These are phyloP conservation scores for Zootoca vivipara DNA, from an alignment of 2,113 vertebrate species.

Conservation along the genomic window DNA sequence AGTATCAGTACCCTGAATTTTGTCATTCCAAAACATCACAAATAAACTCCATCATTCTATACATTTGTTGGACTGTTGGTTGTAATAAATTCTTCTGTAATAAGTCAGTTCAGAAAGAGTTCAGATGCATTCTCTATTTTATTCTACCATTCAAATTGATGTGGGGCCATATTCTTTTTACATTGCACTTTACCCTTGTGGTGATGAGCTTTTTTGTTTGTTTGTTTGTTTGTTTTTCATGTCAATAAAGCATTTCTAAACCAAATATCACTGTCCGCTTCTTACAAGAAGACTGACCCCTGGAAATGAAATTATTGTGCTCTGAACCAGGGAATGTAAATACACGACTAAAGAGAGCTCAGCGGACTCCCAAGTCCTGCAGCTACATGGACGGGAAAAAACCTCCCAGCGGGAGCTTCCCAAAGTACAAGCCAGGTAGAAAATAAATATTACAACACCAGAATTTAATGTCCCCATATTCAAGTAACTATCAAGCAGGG, in stretches of 20 bases:
- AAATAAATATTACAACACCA: not conserved
- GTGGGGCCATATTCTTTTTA: not conserved
- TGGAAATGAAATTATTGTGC: not conserved
- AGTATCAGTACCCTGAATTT: too few relatives aligned
- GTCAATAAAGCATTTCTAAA: not conserved
- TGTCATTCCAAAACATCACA: too few relatives aligned
- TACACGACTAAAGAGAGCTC: not conserved
- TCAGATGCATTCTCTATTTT: too few relatives aligned
- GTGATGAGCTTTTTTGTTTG: not conserved
- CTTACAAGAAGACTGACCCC: not conserved
- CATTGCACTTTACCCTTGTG: not conserved
- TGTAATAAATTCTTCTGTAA: too few relatives aligned
- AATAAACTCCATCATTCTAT: too few relatives aligned
- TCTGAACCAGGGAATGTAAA: not conserved
- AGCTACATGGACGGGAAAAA: constrained; percentile 20
- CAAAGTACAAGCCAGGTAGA: not conserved
- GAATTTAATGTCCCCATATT: not conserved
- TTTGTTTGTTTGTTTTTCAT: not conserved
- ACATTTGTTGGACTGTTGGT: too few relatives aligned
- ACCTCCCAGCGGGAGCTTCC: not conserved
- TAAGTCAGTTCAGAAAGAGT: too few relatives aligned
- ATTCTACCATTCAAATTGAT: too few relatives aligned
- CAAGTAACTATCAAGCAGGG: not conserved
- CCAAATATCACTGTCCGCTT: not conserved
- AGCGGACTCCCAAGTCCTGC: constrained; percentile 17